Evolutionary conservation across 2,113 vertebrate species (phyloP), one percentile per base, ranked within the genome.

Genomic region (Lophius piscatorius): DNA sequence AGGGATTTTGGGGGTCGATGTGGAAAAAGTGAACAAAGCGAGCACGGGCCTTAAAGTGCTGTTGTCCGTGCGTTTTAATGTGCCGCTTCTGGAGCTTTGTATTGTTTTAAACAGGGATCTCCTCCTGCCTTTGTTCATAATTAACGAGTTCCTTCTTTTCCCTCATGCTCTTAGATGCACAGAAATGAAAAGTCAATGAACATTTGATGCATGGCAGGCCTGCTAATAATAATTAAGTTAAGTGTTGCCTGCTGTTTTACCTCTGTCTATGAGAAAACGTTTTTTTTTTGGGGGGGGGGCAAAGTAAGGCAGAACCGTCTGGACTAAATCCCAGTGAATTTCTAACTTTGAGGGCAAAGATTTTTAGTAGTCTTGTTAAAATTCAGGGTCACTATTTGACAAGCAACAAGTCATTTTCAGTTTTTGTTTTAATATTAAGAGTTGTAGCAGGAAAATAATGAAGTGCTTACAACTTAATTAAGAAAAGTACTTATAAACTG

Each of bases 161-260:
- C 18, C 52, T 60, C 81, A n/a, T 74, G 84, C 65, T 72, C 49
- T 65, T 65, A 47, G 78, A 70, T 48, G 52, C 59, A 64, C 21
- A 61, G 68, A 86, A 82, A 85, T 84, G 4, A 86, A 88, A 86
- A 70, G 67, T 78, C 83, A 62, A 89, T 88, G 83, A 83, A 70
- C 47, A 7, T 78, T 74, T 75, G 54, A 78, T 13, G 74, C 73
- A 74, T 74, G 77, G 71, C 29, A 60, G 63, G 59, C 26, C 63
- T 35, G 45, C 81, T 86, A 84, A 85, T 89, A 90, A 82, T 84
- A 84, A 89, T 84, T 80, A 85, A 85, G 50, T 83, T 68, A 72
- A 86, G 78, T 47, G 59, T 47, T 52, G 55, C 33, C 66, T 55
- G 33, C 46, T 74, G 61, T 74, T 77, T 74, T 38, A 64, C 70